A percentile compares a stretch with the other conserved stretches of the same genome.
Evolutionary conservation across 2,888 invertebrate genomes (phyloP).

Genomic region (Mesochorus sp.): DNA sequence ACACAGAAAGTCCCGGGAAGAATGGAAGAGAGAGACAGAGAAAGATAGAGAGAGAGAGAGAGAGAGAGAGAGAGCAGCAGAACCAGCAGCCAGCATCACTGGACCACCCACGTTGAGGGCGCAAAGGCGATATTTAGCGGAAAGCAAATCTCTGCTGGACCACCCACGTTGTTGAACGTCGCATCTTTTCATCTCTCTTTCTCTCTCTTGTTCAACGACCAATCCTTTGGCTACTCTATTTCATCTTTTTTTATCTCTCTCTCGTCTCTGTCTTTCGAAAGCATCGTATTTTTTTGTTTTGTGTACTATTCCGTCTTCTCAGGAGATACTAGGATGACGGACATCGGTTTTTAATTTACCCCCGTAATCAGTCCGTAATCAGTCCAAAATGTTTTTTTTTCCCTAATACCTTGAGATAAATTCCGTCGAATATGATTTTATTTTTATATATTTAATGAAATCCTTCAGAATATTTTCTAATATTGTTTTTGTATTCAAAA

Average conservation of each 20-base stretch:
- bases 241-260: slow-evolving; percentile 58
- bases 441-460: too few species aligned
- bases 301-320: slow-evolving; percentile 4
- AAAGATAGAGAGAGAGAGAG: slow-evolving; percentile 29
- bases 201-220: slow-evolving; percentile 64
- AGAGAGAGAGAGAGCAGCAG: slow-evolving; percentile 34
- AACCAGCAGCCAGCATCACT: slow-evolving; percentile 54
- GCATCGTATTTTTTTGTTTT: neutral
- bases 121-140: slow-evolving; percentile 81
- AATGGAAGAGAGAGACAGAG: slow-evolving; percentile 31
- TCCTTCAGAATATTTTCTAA: too few species aligned
- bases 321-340: too few species aligned
- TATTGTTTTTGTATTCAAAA: too few species aligned
- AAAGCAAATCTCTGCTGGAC: slow-evolving; percentile 80
- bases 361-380: too few species aligned
- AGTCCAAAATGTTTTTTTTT: too few species aligned
- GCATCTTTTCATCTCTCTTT: slow-evolving; percentile 39
- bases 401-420: too few species aligned
- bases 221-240: slow-evolving; percentile 75
- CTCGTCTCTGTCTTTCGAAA: slow-evolving; percentile 9
- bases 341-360: too few species aligned
- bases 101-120: slow-evolving; percentile 81
- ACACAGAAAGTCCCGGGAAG: slow-evolving; percentile 23
- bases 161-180: slow-evolving; percentile 78
- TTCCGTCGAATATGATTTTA: too few species aligned